phyloP scores from a whole-genome alignment of 2,888 invertebrate genomes.

The Himalopsyche japonica region DNA sequence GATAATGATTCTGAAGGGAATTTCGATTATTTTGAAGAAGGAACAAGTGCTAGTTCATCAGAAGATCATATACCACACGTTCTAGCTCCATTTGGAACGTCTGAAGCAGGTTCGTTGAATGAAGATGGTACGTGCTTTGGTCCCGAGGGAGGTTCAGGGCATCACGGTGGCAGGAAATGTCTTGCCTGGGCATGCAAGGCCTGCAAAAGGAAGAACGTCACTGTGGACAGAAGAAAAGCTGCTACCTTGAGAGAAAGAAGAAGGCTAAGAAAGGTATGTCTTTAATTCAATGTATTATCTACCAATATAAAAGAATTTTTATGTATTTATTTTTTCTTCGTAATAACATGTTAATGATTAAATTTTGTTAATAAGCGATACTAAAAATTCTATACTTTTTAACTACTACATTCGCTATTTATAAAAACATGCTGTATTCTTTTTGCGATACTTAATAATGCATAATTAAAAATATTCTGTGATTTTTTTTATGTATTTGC shows the following conservation, averaged over 20 bases:
- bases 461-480: too few species aligned
- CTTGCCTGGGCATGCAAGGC: constrained; percentile 97
- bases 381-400: too few species aligned
- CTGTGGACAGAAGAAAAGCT: constrained; percentile 94
- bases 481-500: too few species aligned
- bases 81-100: constrained; percentile 55
- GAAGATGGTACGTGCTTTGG: constrained; percentile 20
- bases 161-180: constrained; percentile 70
- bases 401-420: too few species aligned
- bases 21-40: constrained; percentile 35
- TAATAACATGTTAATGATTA: too few species aligned
- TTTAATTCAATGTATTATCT: constrained; percentile 22
- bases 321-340: too few species aligned
- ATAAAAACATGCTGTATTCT: too few species aligned
- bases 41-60: constrained; percentile 21
- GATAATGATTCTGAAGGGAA: constrained; percentile 28
- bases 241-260: constrained; percentile 94
- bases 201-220: constrained; percentile 93
- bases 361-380: too few species aligned
- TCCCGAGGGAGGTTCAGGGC: constrained; percentile 9
- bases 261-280: constrained; percentile 85
- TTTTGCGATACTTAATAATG: too few species aligned
- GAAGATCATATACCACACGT: constrained; percentile 56
- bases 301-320: too few species aligned
- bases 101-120: constrained; percentile 43